Evolutionary conservation across 2,113 vertebrate species (phyloP).

Genomic region (Bos indicus): DNA sequence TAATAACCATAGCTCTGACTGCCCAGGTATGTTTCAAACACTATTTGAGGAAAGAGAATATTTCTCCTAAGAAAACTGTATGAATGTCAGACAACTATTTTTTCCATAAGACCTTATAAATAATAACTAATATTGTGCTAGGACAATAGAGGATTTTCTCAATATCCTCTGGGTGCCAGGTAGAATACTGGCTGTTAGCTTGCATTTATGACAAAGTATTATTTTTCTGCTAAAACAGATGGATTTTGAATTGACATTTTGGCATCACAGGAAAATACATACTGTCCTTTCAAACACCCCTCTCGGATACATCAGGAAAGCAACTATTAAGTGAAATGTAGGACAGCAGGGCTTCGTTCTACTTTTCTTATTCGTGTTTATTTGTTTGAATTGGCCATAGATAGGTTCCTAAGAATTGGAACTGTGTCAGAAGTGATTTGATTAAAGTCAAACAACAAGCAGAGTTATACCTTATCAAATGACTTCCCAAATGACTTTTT

Average conservation of each 20-base stretch:
- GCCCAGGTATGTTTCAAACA: conserved; percentile 37
- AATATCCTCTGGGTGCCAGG: conserved; percentile 49
- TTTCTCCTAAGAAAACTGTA: conserved; percentile 34
- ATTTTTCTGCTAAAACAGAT: conserved; percentile 70
- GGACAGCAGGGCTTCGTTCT: conserved; percentile 60
- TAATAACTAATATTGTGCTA: conserved; percentile 62
- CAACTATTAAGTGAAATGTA: conserved; percentile 59
- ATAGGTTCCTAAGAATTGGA: conserved; percentile 55
- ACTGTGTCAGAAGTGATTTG: conserved; percentile 57
- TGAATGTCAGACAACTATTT: conserved; percentile 49
- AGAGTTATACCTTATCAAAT: conserved; percentile 31
- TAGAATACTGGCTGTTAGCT: conserved; percentile 50
- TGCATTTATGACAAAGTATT: conserved; percentile 71
- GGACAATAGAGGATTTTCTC: conserved; percentile 63
- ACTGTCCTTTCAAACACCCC: conserved; percentile 62
- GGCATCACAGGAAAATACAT: conserved; percentile 67
- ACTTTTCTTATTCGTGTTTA: conserved; percentile 54
- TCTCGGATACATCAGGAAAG: conserved; percentile 55
- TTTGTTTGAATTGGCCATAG: conserved; percentile 64
- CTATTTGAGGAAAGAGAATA: neutral
- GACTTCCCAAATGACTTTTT: neutral
- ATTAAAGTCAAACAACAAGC: conserved; percentile 47
- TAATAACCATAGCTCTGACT: conserved; percentile 50
- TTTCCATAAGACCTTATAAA: conserved; percentile 48
- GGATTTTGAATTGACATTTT: conserved; percentile 74